A percentile compares a stretch with the other conserved stretches of the same genome.
These are phyloP conservation scores for Cremastobaeus sp. DNA, from an alignment of 2,888 invertebrate species.

Conservation along the genomic window DNA sequence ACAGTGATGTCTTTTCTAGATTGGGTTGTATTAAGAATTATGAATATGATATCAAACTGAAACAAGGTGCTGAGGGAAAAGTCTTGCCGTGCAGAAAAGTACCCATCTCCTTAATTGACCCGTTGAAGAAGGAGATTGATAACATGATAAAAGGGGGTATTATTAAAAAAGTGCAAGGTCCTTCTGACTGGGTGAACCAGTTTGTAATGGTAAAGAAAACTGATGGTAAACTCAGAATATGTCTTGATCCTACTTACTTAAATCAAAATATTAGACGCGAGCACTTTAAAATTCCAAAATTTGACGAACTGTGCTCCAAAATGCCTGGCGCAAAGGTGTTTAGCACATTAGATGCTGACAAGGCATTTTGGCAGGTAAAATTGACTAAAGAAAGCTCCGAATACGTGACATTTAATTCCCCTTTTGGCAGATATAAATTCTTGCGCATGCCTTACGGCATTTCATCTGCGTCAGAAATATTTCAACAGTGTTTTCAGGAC, in stretches of 20 bases:
- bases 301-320: conserved; percentile 66
- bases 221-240: conserved; percentile 63
- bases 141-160: conserved; percentile 33
- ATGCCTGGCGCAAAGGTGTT: conserved; percentile 64
- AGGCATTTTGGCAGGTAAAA: conserved; percentile 56
- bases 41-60: conserved; percentile 62
- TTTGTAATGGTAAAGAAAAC: conserved; percentile 50
- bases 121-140: conserved; percentile 41
- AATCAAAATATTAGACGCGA: conserved; percentile 65
- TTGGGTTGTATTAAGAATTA: conserved; percentile 57
- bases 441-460: conserved; percentile 67
- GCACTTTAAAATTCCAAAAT: conserved; percentile 64
- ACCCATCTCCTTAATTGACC: conserved; percentile 42
- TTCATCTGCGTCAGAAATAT: conserved; percentile 49
- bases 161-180: conserved; percentile 61
- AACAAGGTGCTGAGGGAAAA: conserved; percentile 45
- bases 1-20: conserved; percentile 52
- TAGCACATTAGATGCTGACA: conserved; percentile 65
- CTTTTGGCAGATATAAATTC: conserved; percentile 67
- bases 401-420: conserved; percentile 64
- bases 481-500: conserved; percentile 7
- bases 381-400: conserved; percentile 60
- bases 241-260: conserved; percentile 68
- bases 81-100: conserved; percentile 51
- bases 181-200: conserved; percentile 64